Conservation (phyloP, 30 jellyfish, hydroid and myxozoan species). For the Pelagia noctiluca region DNA sequence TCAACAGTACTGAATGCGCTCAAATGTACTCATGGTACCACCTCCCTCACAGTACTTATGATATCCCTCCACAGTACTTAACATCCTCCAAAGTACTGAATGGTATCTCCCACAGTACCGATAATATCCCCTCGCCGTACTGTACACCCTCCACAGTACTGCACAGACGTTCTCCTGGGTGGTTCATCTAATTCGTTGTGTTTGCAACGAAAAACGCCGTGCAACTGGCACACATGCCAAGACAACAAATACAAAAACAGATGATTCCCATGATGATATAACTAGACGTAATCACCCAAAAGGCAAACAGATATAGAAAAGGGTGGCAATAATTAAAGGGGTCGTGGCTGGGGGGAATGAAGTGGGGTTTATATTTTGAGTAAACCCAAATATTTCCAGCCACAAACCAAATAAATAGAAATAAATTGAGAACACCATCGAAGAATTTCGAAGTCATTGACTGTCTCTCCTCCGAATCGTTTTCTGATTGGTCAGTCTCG, state of each 20-base stretch:
- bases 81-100: no score
- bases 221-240: constrained; percentile 98
- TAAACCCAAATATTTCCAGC: constrained; percentile 99
- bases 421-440: constrained; percentile 91
- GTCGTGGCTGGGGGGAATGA: constrained; percentile 91
- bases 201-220: constrained; percentile 96
- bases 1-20: no score
- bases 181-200: no score
- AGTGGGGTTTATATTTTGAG: constrained; percentile 91
- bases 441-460: constrained; percentile 78
- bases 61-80: no score
- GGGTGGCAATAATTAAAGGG: constrained; percentile 95
- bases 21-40: no score
- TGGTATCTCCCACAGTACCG: no score
- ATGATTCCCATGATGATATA: constrained; percentile 86
- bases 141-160: no score
- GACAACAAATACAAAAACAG: constrained; percentile 94
- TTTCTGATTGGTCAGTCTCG: no score
- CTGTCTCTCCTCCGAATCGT: constrained; percentile 73
- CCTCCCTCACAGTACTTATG: no score
- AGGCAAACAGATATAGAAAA: constrained; percentile 87
- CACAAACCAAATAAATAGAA: constrained; percentile 94
- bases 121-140: no score
- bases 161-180: no score
- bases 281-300: constrained; percentile 95